Evolutionary conservation across 2,888 invertebrate genomes (phyloP), one percentile per base, ranked within the genome.

Genomic region (Perizoma flavofasciatum): DNA sequence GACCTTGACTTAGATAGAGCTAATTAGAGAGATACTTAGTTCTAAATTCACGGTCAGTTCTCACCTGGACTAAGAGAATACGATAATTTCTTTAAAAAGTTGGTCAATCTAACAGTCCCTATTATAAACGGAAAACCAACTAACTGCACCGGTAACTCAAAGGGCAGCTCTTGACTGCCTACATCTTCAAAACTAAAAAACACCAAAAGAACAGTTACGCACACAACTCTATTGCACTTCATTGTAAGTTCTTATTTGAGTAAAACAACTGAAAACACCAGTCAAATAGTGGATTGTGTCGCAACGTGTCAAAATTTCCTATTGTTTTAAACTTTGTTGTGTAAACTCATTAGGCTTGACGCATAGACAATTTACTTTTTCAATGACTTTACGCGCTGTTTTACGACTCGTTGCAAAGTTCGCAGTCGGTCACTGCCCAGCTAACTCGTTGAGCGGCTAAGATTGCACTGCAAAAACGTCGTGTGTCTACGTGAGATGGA

Each of bases 51-150:
- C 37, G 7, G 37, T 43, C 37, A 39, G 37, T 48, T 75, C 94
- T 93, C 91, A 97, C 97, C 94, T 88, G 97, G 97, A 89, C 93
- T 96, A 40, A 97, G 85, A 1, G 97, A 96, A 86, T 97, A 97
- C 0, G 95, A 94, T 61, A 97, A 87, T 81, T 96, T 97, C 88
- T 96, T 97, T 65, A 96, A 94, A 79, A 97, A 97, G 86, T 96
- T 97, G 0, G 96, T 94, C 55, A 97, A 84, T 69, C 95, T 93
- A 8, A 97, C 97, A 35, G 96, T 95, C 6, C 96, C 85, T 52
- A 97, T 95, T 70, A 97, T 97, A 63, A 96, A 94, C 0, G 97
- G 97, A 77, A 97, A 97, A 34, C 97, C 97, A 43, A 97, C 93
- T 57, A 97, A 88, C 78, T 97, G 96, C n/a, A 97, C 96, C 8